phyloP scores from a whole-genome alignment of 2,113 vertebrate genomes.

The Ictidomys tridecemlineatus region DNA sequence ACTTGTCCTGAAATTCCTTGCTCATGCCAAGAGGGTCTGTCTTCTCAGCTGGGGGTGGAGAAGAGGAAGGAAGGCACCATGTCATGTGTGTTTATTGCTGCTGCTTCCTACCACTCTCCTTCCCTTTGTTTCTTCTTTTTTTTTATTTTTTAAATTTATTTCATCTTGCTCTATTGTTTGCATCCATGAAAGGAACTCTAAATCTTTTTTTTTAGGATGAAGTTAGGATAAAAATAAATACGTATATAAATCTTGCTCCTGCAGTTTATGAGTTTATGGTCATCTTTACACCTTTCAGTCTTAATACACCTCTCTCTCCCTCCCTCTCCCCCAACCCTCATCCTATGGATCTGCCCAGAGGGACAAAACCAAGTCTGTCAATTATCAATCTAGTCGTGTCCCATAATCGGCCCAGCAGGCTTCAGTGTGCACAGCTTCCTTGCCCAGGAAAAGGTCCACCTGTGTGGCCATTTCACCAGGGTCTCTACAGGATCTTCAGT shows the following conservation, averaged over 20 bases:
- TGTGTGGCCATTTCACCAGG: accelerated
- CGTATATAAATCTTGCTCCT: slow-evolving; percentile 16
- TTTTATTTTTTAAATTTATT: slow-evolving; percentile 45
- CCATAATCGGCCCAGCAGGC: accelerated
- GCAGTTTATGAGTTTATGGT: slow-evolving; percentile 1
- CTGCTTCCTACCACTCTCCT: background rate
- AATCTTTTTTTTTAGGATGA: slow-evolving; percentile 41
- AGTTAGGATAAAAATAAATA: slow-evolving; percentile 65
- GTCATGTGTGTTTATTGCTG: background rate
- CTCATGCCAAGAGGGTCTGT: background rate
- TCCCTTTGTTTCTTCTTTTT: slow-evolving; percentile 27
- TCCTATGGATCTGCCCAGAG: background rate
- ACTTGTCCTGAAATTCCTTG: background rate
- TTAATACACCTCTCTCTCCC: background rate
- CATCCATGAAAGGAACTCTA: slow-evolving; percentile 48
- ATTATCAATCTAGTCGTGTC: background rate
- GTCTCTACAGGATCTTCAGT: background rate
- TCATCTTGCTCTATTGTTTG: slow-evolving; percentile 27
- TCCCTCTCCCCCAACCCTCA: too few species aligned
- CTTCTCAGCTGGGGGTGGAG: background rate
- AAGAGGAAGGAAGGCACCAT: accelerated
- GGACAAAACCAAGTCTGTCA: background rate
- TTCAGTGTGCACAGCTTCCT: background rate
- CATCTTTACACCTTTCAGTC: background rate
- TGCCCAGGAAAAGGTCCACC: background rate